Evolutionary conservation across 2,888 invertebrate species (phyloP).

Genomic region (Melanostoma scalare): DNA sequence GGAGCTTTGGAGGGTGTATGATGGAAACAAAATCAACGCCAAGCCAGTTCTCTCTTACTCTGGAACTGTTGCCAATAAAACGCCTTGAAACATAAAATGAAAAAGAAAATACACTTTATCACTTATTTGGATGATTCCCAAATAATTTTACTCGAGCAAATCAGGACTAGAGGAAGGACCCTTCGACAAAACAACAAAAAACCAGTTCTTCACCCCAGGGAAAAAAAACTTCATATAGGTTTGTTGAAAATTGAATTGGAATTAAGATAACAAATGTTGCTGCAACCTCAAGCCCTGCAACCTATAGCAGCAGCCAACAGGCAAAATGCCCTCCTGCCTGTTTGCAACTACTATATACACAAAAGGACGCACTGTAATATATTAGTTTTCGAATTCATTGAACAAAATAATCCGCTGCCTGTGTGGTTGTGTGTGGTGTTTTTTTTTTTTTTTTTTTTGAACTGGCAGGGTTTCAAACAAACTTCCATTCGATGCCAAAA

Average conservation of each 20-base stretch:
- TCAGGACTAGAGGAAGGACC: constrained; percentile 28
- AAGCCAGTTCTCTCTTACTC: constrained; percentile 6
- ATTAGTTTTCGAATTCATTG: constrained; percentile 76
- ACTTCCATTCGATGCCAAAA: constrained; percentile 52
- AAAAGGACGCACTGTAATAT: constrained; percentile 70
- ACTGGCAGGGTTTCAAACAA: constrained; percentile 63
- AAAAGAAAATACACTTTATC: constrained; percentile 52
- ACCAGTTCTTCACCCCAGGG: constrained; percentile 4
- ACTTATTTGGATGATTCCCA: constrained; percentile 67
- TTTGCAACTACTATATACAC: constrained; percentile 32
- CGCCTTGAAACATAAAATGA: constrained; percentile 51
- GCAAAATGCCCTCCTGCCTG: constrained; percentile 46
- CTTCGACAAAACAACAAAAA: constrained; percentile 12
- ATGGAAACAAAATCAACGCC: constrained; percentile 55
- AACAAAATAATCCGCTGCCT: constrained; percentile 75
- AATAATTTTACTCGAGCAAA: constrained; percentile 61
- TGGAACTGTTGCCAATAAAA: constrained; percentile 57
- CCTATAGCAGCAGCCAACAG: constrained; percentile 57
- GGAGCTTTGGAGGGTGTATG: not conserved
- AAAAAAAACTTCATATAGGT: constrained; percentile 25
- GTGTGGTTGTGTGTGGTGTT: constrained; percentile 28
- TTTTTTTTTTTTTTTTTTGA: constrained; percentile 19
- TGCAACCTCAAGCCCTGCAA: constrained; percentile 64
- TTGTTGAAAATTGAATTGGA: constrained; percentile 69
- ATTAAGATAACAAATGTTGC: constrained; percentile 72